Percentiles rank a stretch among this genome's conserved stretches.
phyloP scores from a whole-genome alignment of 2,113 vertebrate genomes.

The Gopherus evgoodei region DNA sequence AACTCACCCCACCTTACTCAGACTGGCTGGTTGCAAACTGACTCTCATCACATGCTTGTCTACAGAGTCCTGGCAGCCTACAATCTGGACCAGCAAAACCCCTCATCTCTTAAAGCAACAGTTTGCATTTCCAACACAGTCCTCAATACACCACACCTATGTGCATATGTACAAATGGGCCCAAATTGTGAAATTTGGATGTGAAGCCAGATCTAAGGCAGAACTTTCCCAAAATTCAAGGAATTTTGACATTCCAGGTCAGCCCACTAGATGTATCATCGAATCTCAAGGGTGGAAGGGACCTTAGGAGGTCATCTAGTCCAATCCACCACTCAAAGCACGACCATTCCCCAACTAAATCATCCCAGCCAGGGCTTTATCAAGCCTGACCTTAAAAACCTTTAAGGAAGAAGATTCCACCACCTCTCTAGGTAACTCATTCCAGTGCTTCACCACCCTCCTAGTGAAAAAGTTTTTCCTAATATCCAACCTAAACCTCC shows the following conservation, averaged over 20 bases:
- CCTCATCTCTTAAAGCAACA: not conserved
- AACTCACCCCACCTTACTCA: not conserved
- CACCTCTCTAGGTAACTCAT: no score
- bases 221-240: not conserved
- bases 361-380: no score
- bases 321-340: no score
- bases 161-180: not conserved
- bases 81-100: not conserved
- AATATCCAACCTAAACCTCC: no score
- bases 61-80: not conserved
- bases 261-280: not conserved
- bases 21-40: not conserved
- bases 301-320: no score
- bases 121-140: not conserved
- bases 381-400: no score
- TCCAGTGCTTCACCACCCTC: no score
- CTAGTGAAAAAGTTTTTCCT: no score
- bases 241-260: not conserved
- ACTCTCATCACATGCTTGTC: not conserved
- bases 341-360: no score
- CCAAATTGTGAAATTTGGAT: not conserved
- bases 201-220: not conserved
- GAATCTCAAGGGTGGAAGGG: no score
- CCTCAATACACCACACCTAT: not conserved
- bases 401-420: no score